phyloP scores from a whole-genome alignment of 1,140 invertebrate genomes.

The Cherax destructor region DNA sequence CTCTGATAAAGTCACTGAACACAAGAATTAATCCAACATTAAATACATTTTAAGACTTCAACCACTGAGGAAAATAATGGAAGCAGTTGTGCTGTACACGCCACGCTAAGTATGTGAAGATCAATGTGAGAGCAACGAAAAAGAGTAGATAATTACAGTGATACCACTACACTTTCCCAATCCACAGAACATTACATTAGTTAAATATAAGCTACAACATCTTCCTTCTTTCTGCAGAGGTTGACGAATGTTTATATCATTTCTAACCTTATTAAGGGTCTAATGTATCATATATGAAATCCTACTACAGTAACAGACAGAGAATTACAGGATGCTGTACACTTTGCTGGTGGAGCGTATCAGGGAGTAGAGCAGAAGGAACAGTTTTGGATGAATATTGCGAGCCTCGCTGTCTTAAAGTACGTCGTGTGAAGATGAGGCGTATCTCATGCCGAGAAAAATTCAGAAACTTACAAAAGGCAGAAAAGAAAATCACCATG shows the following conservation, averaged over 20 bases:
- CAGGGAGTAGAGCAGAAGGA: no score
- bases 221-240: conserved; percentile 3
- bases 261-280: neutral
- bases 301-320: conserved; percentile 18
- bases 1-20: neutral
- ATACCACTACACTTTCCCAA: neutral
- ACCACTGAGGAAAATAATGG: conserved; percentile 6
- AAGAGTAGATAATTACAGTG: neutral
- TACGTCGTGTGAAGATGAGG: neutral
- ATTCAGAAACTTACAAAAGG: neutral
- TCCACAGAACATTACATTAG: neutral
- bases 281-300: conserved; percentile 30
- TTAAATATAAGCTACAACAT: neutral
- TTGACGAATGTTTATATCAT: neutral
- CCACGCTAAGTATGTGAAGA: neutral
- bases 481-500: neutral
- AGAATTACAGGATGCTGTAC: neutral
- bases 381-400: neutral
- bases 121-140: neutral
- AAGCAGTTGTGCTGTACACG: neutral
- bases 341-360: neutral
- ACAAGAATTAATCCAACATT: neutral
- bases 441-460: neutral
- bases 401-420: neutral
- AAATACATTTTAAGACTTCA: neutral